Percentiles rank a stretch among this genome's conserved stretches.
phyloP scores from a whole-genome alignment of 37 sponge, comb jelly and placozoan genomes.

The Ianthella basta region DNA sequence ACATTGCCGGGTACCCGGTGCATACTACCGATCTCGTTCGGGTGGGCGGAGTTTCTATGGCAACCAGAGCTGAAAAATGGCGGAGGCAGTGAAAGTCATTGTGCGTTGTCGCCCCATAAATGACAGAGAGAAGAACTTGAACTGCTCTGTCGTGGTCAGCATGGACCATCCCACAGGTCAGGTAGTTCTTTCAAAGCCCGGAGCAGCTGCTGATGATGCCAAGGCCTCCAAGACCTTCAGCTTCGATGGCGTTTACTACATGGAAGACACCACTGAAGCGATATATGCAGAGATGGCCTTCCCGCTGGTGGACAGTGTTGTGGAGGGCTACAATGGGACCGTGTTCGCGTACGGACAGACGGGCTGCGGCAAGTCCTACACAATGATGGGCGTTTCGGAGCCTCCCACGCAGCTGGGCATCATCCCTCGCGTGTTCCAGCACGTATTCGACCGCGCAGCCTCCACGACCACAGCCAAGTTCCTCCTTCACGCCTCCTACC shows the following conservation, averaged over 20 bases:
- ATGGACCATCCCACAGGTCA: constrained; percentile 80
- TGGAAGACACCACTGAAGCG: constrained; percentile 73
- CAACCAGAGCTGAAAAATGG: constrained; percentile 37
- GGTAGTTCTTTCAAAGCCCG: constrained; percentile 78
- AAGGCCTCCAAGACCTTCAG: constrained; percentile 81
- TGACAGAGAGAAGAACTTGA: constrained; percentile 81
- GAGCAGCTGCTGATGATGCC: constrained; percentile 15
- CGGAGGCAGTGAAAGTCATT: constrained; percentile 94
- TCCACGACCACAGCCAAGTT: constrained; percentile 72
- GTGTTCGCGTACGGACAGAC: constrained; percentile 99
- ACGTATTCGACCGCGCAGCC: constrained; percentile 89
- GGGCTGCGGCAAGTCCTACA: constrained; percentile 96
- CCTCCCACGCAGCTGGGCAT: constrained; percentile 85
- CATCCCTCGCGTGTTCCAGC: constrained; percentile 93
- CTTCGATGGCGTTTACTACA: constrained; percentile 91
- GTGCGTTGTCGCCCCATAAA: constrained; percentile 96
- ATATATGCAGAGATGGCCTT: constrained; percentile 96
- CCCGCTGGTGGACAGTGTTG: constrained; percentile 89
- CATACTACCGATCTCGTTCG: too few relatives aligned
- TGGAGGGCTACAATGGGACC: constrained; percentile 94
- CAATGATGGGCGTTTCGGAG: constrained; percentile 91
- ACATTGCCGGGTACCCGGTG: neutral
- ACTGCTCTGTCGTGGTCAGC: constrained; percentile 69
- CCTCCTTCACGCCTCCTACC: constrained; percentile 85
- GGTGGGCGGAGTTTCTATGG: neutral